Evolutionary conservation across 2,113 vertebrate genomes (phyloP).

Genomic region (Puffinus mauretanicus): DNA sequence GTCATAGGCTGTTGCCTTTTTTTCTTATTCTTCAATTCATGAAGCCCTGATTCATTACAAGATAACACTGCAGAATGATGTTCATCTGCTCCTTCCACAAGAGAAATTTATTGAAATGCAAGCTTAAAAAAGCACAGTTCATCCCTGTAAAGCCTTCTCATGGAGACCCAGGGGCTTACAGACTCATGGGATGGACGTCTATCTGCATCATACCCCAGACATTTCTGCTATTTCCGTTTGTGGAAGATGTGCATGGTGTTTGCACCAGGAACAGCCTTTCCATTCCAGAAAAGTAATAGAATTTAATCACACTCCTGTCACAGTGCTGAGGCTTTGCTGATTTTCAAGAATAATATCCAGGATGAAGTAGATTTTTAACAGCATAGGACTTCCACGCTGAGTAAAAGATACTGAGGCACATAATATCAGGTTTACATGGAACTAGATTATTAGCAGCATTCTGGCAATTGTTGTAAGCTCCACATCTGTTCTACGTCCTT

Average conservation of each 20-base stretch:
- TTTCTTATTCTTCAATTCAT: background rate
- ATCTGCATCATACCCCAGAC: background rate
- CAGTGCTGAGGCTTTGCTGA: background rate
- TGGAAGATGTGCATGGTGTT: background rate
- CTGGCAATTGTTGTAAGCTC: background rate
- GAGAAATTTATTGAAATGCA: background rate
- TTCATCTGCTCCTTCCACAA: background rate
- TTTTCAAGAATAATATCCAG: background rate
- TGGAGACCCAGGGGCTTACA: background rate
- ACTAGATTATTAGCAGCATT: background rate
- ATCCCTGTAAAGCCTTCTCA: background rate
- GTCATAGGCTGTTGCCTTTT: background rate
- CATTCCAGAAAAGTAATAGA: background rate
- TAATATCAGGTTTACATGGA: background rate
- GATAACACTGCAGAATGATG: background rate
- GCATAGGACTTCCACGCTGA: background rate
- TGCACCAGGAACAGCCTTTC: background rate
- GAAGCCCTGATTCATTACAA: background rate
- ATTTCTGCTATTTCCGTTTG: background rate
- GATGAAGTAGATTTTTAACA: background rate
- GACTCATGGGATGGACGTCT: background rate
- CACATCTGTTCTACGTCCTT: background rate
- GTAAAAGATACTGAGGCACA: background rate
- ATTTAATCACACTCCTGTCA: background rate
- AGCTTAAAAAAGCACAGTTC: background rate